Percentiles rank a stretch among this genome's conserved stretches.
phyloP scores from a whole-genome alignment of 1,140 invertebrate genomes.

The Drosophila albomicans region DNA sequence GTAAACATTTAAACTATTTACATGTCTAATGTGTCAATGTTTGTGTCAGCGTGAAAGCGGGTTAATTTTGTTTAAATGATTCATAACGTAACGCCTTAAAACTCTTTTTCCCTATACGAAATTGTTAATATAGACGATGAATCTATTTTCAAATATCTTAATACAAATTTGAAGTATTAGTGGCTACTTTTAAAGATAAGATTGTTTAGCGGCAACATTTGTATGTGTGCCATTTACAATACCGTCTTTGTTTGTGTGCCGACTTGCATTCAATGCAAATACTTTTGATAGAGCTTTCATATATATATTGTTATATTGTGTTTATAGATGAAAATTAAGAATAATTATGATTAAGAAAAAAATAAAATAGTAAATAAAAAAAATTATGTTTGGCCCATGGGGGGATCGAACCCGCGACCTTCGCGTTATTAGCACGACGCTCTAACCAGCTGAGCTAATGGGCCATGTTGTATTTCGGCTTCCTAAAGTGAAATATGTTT shows the following conservation, averaged over 20 bases:
- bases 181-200: conserved; percentile 1
- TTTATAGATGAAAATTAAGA: too few relatives aligned
- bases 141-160: conserved; percentile 1
- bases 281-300: neutral
- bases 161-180: neutral
- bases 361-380: conserved; percentile 1
- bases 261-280: neutral
- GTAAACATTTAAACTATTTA: conserved; percentile 23
- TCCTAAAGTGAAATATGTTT: conserved; percentile 1
- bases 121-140: neutral
- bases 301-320: neutral
- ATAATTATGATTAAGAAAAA: neutral
- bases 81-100: neutral
- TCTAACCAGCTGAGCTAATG: conserved; percentile 86
- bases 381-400: conserved; percentile 65
- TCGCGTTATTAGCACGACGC: conserved; percentile 87
- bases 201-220: conserved; percentile 6
- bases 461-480: conserved; percentile 46
- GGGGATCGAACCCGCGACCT: conserved; percentile 88
- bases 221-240: neutral
- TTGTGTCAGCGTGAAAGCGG: neutral
- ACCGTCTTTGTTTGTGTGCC: too few relatives aligned
- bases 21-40: neutral
- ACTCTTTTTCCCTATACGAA: neutral
- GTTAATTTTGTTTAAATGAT: conserved; percentile 6